Evolutionary conservation across 2,888 invertebrate genomes (phyloP).

Genomic region (Rhingia rostrata): DNA sequence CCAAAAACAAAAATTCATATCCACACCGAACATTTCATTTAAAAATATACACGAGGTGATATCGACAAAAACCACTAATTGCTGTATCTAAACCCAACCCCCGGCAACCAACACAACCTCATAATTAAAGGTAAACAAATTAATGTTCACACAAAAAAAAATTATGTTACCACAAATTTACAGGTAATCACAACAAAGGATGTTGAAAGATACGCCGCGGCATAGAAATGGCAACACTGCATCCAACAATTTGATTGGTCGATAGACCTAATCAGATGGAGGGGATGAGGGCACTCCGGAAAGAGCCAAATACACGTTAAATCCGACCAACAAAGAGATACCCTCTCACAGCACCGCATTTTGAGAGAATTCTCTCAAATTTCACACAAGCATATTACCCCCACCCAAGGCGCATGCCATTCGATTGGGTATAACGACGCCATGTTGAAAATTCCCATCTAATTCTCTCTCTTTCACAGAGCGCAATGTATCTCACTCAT

Average conservation of each 20-base stretch:
- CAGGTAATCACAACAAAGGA: slow-evolving; percentile 38
- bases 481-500: slow-evolving; percentile 57
- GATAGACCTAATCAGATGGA: slow-evolving; percentile 10
- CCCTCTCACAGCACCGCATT: slow-evolving; percentile 9
- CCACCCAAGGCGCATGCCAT: slow-evolving; percentile 81
- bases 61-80: slow-evolving; percentile 67
- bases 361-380: slow-evolving; percentile 26
- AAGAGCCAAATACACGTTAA: slow-evolving; percentile 15
- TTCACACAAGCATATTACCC: slow-evolving; percentile 32
- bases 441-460: slow-evolving; percentile 81
- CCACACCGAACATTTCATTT: slow-evolving; percentile 33
- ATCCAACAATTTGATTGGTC: slow-evolving; percentile 58
- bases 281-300: slow-evolving; percentile 54
- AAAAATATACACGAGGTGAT: slow-evolving; percentile 28
- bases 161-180: slow-evolving; percentile 54
- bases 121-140: slow-evolving; percentile 55
- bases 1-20: slow-evolving; percentile 46
- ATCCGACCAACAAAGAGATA: slow-evolving; percentile 19
- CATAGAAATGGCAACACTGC: slow-evolving; percentile 67
- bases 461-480: slow-evolving; percentile 76
- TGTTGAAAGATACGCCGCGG: slow-evolving; percentile 17
- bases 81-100: slow-evolving; percentile 61
- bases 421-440: slow-evolving; percentile 82
- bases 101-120: slow-evolving; percentile 54
- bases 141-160: slow-evolving; percentile 48